Evolutionary conservation across 2,888 invertebrate species (phyloP).

Genomic region (Palloptera scutellata): DNA sequence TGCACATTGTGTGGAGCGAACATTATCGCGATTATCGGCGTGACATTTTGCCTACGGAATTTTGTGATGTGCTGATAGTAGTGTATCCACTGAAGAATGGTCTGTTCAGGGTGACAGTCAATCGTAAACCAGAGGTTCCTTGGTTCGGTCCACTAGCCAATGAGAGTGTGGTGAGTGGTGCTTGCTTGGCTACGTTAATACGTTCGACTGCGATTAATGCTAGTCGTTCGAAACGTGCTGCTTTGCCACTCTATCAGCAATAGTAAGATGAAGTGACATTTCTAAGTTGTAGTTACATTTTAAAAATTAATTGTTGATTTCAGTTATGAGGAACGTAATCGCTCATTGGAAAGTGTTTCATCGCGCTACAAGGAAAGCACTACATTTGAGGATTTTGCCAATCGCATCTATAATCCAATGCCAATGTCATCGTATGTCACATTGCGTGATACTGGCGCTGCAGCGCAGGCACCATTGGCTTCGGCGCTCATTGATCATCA

Average conservation of each 20-base stretch:
- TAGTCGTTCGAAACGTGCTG: constrained; percentile 88
- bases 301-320: constrained; percentile 25
- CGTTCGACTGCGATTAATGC: constrained; percentile 91
- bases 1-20: constrained; percentile 99
- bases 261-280: constrained; percentile 70
- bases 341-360: constrained; percentile 85
- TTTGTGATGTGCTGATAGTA: constrained; percentile 97
- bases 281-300: neutral
- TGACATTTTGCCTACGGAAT: constrained; percentile 97
- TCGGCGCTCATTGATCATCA: constrained; percentile 69
- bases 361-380: constrained; percentile 84
- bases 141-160: constrained; percentile 96
- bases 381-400: constrained; percentile 89
- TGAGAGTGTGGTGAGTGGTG: constrained; percentile 74
- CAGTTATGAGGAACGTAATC: constrained; percentile 91
- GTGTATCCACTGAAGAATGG: constrained; percentile 92
- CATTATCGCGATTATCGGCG: constrained; percentile 94
- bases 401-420: constrained; percentile 75
- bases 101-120: constrained; percentile 86
- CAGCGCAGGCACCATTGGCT: constrained; percentile 66
- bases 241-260: constrained; percentile 89
- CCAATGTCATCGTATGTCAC: constrained; percentile 57
- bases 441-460: constrained; percentile 50
- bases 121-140: constrained; percentile 87
- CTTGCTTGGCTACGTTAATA: constrained; percentile 81